Percentiles rank a stretch among this genome's conserved stretches.
Conservation (phyloP, 2,888 invertebrate species). For the Phasia obesa region DNA sequence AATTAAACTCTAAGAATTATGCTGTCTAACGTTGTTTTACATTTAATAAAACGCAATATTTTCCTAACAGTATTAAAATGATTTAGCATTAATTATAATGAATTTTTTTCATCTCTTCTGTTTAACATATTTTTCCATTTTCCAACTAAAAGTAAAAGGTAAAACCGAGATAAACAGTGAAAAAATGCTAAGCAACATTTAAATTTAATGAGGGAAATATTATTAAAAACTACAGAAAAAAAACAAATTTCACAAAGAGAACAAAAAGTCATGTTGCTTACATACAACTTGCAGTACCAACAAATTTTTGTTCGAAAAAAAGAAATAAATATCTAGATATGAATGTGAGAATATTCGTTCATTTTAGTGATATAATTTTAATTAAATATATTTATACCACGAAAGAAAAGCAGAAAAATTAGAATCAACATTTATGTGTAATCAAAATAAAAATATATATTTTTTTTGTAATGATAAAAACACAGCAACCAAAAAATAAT, state of each 20-base stretch:
- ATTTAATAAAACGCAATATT: background rate
- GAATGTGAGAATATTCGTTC: constrained; percentile 19
- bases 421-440: background rate
- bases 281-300: background rate
- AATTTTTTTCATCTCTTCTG: constrained; percentile 11
- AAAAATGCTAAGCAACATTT: constrained; percentile 67
- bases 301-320: constrained; percentile 14
- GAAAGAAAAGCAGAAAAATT: background rate
- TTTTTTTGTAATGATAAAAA: constrained; percentile 36
- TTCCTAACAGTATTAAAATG: constrained; percentile 26
- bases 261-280: background rate
- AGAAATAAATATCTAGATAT: constrained; percentile 5
- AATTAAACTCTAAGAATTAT: background rate
- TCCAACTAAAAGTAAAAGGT: constrained; percentile 40
- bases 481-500: constrained; percentile 10
- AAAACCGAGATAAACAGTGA: background rate
- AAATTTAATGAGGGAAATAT: constrained; percentile 58
- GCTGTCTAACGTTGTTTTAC: background rate
- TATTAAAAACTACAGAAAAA: constrained; percentile 15
- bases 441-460: constrained; percentile 5
- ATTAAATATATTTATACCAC: constrained; percentile 48
- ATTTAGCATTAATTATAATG: constrained; percentile 29
- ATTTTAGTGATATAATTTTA: constrained; percentile 54
- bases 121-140: constrained; percentile 6
- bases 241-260: constrained; percentile 11